Evolutionary conservation across 1,140 invertebrate genomes (phyloP), one percentile per base, ranked within the genome.

Genomic region (Panagrolaimus sp.): DNA sequence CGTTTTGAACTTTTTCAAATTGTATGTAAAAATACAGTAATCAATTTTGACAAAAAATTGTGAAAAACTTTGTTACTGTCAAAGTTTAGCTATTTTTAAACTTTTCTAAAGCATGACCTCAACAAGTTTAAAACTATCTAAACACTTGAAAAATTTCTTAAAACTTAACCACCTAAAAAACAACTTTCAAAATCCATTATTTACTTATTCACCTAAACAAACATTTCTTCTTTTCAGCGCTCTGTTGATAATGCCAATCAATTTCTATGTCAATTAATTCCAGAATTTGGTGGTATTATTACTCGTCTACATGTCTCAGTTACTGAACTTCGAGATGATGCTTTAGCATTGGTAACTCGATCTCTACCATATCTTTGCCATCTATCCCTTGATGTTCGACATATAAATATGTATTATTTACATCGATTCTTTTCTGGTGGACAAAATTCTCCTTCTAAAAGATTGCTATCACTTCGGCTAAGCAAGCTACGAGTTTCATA

Each of bases 401-500:
- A 76, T 65, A 23, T 82, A 7, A 81, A 71, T 51, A 65, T 76
- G 1, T 63, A 70, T 42, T 66, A 74, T 23, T 63, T 78, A 4
- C 70, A 73, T 45, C 63, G 67, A 45, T 78, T 69, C 44, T 78
- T 78, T 48, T 68, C 14, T 42, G 70, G 74, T 4, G 75, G 75
- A 42, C 44, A 42, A 13, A 69, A 69, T 11, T 71, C 69, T 0
- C 61, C 53, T 31, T 76, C 74, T 7, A 57, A 68, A 4, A 63
- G 67, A 23, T 45, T 81, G 25, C 43, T 66, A 42, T 79, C 77
- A 11, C 67, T 81, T 43, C 71, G 70, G n/a, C 77, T 81, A 16
- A 79, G 74, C 46, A 65, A 74, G 23, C 62, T 81, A 31, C 44
- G 81, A 27, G 77, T 81, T 44, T 77, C 80, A 1, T 81, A 82